Percentiles rank a stretch among this genome's conserved stretches.
Conservation (phyloP, 2,888 invertebrate genomes). For the Leuctra nigra region DNA sequence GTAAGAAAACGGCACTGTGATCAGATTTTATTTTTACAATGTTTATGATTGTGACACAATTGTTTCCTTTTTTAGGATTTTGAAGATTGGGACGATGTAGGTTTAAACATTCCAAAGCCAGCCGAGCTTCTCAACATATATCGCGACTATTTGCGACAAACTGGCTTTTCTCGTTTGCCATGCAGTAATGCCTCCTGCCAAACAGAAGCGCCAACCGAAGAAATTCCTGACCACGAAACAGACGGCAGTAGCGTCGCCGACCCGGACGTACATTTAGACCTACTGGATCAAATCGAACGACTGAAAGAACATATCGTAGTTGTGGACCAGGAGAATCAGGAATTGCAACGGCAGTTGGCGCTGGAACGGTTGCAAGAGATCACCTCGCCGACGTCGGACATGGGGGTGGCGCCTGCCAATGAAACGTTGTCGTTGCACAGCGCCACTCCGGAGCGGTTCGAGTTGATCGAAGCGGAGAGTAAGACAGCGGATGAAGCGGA, state of each 20-base stretch:
- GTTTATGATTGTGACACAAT: slow-evolving; percentile 11
- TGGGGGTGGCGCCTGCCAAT: neutral
- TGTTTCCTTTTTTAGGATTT: slow-evolving; percentile 54
- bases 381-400: slow-evolving; percentile 24
- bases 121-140: slow-evolving; percentile 64
- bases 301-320: slow-evolving; percentile 48
- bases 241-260: neutral
- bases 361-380: slow-evolving; percentile 14
- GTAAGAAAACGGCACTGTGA: slow-evolving; percentile 39
- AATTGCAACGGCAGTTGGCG: slow-evolving; percentile 39
- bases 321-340: slow-evolving; percentile 51
- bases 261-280: neutral
- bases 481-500: slow-evolving; percentile 6
- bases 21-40: slow-evolving; percentile 11
- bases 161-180: slow-evolving; percentile 44
- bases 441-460: slow-evolving; percentile 55
- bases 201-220: slow-evolving; percentile 39
- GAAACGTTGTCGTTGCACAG: slow-evolving; percentile 46
- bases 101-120: slow-evolving; percentile 76
- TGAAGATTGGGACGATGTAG: slow-evolving; percentile 90
- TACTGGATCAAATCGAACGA: slow-evolving; percentile 41
- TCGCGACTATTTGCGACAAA: slow-evolving; percentile 47
- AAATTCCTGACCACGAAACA: neutral
- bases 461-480: slow-evolving; percentile 46
- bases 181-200: slow-evolving; percentile 43